Evolutionary conservation across 1,140 invertebrate genomes (phyloP), one percentile per base, ranked within the genome.

Genomic region (Drosophila bocqueti): DNA sequence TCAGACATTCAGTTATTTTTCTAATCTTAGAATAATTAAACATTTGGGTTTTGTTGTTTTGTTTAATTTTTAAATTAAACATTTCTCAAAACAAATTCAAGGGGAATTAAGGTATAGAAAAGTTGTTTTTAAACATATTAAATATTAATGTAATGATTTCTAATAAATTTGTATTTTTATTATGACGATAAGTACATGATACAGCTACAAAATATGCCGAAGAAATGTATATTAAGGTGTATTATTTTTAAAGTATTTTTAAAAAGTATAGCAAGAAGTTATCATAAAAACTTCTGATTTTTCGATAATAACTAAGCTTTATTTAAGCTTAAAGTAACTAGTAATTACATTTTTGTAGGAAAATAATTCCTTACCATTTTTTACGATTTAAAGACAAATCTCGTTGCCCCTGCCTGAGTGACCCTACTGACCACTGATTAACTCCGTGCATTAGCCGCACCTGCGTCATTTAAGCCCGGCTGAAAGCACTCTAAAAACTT

Each of bases 361-460:
- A 24, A 1, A 24, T 18, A 18, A 13, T 52, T 13, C 6, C 1
- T 34, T 18, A 9, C 18, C 34, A 4, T 15, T 16, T 54, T 4
- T 3, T 24, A 16, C 16, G 4, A 6, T 38, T 1, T 10, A 24
- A 24, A 21, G 13, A 55, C 4, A 36, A 21, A 36, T 38, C 15
- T 5, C 4, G 8, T 13, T 8, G 6, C 0, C 1, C 18, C 11
- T 26, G 29, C 4, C 9, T 46, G 72, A 57, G 50, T 50, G 2
- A 29, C 72, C 72, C 71, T 75, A 47, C 31, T 64, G 34, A 2
- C 16, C 15, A 24, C n/a, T 61, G 55, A 74, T 74, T 73, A 60
- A 50, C 67, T 60, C 38, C 54, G 26, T 38, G 16, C 52, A 52
- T 72, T 60, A 54, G 34, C 40, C 47, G 40, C 59, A 75, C 72